Base-by-base conservation (phyloP, 1,140 invertebrate species). In the Neodiprion virginianus region DNA sequence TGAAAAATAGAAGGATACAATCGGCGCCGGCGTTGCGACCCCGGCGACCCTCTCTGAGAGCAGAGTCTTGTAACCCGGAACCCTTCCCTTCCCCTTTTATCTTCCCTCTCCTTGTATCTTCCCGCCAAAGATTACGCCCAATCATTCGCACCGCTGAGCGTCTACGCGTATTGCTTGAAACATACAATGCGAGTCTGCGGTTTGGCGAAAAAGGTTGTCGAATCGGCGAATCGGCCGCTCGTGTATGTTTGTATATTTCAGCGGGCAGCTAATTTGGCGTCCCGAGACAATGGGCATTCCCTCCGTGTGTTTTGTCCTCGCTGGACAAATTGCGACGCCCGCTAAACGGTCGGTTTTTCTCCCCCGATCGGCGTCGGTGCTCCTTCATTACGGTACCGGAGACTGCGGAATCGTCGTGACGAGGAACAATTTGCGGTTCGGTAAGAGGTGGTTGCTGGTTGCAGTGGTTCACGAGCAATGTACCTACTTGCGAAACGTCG, bases 301-400 rank as follows among this genome's bases (percentile, higher is more conserved):
- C 72, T 72, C 72, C 74, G 74, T 76, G 78, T 86, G 82, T 87
- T 86, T 85, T 87, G 84, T 81, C 82, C 79, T 61, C 53, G 77
- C 76, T 78, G 82, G 84, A 86, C 86, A 87, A 87, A 87, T 87
- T 87, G 85, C 86, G 76, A 84, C 74, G 83, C 81, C 82, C 80
- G 82, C 80, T 86, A 86, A 86, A 85, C 81, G 84, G 77, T 84
- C 80, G 78, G 68, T 85, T 86, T 85, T 86, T 84, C 83, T 79
- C 72, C 68, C 69, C 74, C 75, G 75, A 72, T 75, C 72, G 74
- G 78, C 69, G 74, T 79, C 7, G 5, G 4, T 10, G 7, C 21
- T 12, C 67, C 67, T 7, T 14, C 11, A 69, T 14, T 23, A 11
- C 40, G 12, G 12, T 65, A 5, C 17, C 61, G 7, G 12, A 1